Conservation (phyloP, 2,797 vertebrate genomes). For the Falco berigora region DNA sequence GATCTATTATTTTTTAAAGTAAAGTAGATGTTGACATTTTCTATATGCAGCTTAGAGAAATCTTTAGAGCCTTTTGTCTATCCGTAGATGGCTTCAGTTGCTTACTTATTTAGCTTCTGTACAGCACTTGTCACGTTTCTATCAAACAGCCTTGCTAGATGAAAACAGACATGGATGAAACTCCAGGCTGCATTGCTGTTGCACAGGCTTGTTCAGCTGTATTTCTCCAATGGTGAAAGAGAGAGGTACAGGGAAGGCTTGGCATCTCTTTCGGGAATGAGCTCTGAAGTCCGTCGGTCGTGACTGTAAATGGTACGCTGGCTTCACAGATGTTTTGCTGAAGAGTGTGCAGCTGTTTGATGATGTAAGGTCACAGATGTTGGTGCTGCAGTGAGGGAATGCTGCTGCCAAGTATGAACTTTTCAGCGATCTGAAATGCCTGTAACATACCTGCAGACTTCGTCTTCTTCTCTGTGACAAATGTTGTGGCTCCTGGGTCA, state of each 20-base stretch:
- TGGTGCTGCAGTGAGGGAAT: background rate
- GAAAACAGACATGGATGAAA: background rate
- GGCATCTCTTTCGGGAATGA: background rate
- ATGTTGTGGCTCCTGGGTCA: background rate
- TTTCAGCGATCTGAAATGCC: background rate
- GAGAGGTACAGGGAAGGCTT: background rate
- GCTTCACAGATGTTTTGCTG: background rate
- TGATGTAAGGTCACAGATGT: conserved; percentile 14
- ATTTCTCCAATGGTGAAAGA: background rate
- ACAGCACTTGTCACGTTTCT: background rate
- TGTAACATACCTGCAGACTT: background rate
- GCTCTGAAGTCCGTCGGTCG: background rate
- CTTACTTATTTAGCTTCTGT: background rate
- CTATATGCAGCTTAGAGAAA: background rate
- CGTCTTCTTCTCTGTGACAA: background rate
- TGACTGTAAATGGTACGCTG: background rate
- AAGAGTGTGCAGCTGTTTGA: background rate
- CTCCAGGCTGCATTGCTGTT: background rate
- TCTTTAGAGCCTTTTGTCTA: background rate
- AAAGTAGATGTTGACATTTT: background rate
- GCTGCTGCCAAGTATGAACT: background rate
- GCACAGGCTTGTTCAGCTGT: background rate
- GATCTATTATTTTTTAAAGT: background rate
- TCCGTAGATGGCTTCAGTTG: background rate
- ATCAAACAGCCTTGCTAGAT: background rate